phyloP scores from a whole-genome alignment of 2,797 vertebrate genomes.

The Borostomias antarcticus region DNA sequence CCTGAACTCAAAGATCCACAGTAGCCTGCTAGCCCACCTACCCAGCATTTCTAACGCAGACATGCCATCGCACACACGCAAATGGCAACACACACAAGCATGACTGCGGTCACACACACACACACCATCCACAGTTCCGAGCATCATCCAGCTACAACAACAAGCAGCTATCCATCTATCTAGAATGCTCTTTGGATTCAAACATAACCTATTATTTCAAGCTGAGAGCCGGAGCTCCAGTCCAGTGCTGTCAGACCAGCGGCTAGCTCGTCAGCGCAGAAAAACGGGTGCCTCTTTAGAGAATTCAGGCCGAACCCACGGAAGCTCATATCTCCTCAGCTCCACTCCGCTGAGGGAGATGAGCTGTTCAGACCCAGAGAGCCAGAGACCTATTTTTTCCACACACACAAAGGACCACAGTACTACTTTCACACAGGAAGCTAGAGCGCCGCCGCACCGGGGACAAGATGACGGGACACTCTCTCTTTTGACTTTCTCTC shows the following conservation, averaged over 20 bases:
- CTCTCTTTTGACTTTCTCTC: not conserved
- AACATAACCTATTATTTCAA: not conserved
- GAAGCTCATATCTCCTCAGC: too few species aligned
- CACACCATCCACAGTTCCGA: not conserved
- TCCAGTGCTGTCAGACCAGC: not conserved
- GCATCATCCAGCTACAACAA: not conserved
- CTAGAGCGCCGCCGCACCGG: not conserved
- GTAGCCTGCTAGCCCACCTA: constrained; percentile 2
- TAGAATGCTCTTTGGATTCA: not conserved
- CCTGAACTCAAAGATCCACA: constrained; percentile 56
- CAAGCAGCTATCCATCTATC: too few species aligned
- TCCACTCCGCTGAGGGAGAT: not conserved
- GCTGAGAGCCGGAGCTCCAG: not conserved
- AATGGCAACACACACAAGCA: not conserved
- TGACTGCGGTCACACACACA: constrained; percentile 33
- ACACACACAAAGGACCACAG: constrained; percentile 7
- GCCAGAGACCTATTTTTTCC: not conserved
- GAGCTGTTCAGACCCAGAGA: not conserved
- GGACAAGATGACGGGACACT: not conserved
- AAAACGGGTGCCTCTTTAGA: not conserved
- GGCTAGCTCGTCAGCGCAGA: not conserved
- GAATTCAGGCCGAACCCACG: not conserved
- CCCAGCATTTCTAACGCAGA: constrained; percentile 5
- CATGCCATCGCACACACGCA: not conserved
- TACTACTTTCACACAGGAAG: not conserved